Percentiles rank a stretch among this genome's conserved stretches.
Evolutionary conservation across 2,888 invertebrate genomes (phyloP).

Genomic region (Lottia scabra): DNA sequence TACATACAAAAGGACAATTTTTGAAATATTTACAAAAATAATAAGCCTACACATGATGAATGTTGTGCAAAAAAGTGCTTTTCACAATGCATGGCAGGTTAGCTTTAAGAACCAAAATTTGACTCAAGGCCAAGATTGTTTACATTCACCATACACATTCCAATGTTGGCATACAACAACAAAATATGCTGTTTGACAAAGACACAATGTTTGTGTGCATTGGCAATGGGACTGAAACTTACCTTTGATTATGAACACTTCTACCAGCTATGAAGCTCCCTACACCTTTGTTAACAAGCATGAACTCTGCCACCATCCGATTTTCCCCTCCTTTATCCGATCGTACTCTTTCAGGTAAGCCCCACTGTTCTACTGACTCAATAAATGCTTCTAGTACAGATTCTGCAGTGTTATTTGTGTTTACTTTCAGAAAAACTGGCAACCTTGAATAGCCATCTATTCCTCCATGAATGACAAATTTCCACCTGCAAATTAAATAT

Average conservation of each 20-base stretch:
- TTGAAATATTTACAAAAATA: no score
- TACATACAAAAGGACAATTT: no score
- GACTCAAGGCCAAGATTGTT: no score
- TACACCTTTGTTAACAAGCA: slow-evolving; percentile 20
- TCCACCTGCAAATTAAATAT: slow-evolving; percentile 31
- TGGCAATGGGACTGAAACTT: not conserved
- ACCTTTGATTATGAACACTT: slow-evolving; percentile 34
- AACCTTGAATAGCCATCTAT: slow-evolving; percentile 37
- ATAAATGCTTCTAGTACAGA: slow-evolving; percentile 30
- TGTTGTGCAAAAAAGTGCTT: no score
- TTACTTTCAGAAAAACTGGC: slow-evolving; percentile 31
- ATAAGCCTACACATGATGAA: no score
- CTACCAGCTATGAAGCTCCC: slow-evolving; percentile 28
- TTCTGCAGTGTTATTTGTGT: slow-evolving; percentile 25
- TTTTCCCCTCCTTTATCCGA: slow-evolving; percentile 39
- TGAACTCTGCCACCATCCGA: slow-evolving; percentile 28
- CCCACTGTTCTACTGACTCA: slow-evolving; percentile 29
- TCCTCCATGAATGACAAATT: slow-evolving; percentile 36
- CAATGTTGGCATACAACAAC: no score
- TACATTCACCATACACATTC: no score
- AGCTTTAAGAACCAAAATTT: no score
- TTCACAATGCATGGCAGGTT: no score
- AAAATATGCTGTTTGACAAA: no score
- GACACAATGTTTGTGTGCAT: no score
- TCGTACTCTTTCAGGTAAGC: slow-evolving; percentile 29